Conservation (phyloP, 2,797 vertebrate species). For the Sternarchorhynchus goeldii region DNA sequence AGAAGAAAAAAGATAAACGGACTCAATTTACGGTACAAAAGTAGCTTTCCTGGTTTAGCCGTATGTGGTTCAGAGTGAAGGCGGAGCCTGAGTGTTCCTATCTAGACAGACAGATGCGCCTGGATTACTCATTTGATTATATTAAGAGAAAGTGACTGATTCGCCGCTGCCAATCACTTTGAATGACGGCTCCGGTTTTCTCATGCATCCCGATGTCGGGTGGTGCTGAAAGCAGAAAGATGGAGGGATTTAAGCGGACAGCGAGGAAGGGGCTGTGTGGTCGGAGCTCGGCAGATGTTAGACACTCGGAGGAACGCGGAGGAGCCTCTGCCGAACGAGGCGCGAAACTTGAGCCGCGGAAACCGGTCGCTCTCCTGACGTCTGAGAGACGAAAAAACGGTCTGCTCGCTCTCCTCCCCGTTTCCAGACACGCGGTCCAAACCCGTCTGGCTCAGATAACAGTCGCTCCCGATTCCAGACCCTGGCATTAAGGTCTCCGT, state of each 20-base stretch:
- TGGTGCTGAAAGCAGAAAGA: not conserved
- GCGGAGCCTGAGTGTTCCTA: not conserved
- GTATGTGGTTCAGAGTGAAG: too few species aligned
- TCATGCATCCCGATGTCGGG: too few species aligned
- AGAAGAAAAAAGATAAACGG: not conserved
- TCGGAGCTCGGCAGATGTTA: slow-evolving; percentile 8
- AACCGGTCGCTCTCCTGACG: not conserved
- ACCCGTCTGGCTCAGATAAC: slow-evolving; percentile 36
- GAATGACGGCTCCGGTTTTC: not conserved
- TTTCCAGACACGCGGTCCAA: slow-evolving; percentile 13
- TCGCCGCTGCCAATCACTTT: not conserved
- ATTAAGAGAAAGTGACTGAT: too few species aligned
- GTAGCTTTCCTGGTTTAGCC: not conserved
- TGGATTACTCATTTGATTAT: not conserved
- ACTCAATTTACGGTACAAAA: not conserved
- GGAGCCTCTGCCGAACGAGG: too few species aligned
- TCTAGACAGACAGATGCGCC: not conserved
- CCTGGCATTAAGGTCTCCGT: slow-evolving; percentile 6
- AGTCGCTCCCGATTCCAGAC: slow-evolving; percentile 25
- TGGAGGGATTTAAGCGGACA: slow-evolving; percentile 23
- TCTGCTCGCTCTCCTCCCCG: not conserved
- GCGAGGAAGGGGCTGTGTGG: too few species aligned
- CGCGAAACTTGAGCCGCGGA: too few species aligned
- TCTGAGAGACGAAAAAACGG: not conserved
- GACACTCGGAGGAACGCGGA: not conserved